A percentile compares a stretch with the other conserved stretches of the same genome.
Conservation (phyloP, 2,888 invertebrate species). For the Bombylius major region DNA sequence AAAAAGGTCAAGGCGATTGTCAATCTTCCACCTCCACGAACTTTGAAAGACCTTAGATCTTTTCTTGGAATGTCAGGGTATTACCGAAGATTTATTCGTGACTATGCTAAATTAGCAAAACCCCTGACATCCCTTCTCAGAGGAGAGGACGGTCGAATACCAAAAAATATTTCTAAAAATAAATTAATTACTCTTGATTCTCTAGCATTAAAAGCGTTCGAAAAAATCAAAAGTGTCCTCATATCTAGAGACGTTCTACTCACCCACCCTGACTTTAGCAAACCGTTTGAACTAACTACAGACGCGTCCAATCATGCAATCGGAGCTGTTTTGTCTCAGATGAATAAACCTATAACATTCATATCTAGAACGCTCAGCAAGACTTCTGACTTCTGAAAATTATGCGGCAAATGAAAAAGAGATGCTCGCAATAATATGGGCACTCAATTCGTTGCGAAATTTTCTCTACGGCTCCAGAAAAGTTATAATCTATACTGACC, state of each 20-base stretch:
- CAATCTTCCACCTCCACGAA: constrained; percentile 14
- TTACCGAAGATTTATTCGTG: constrained; percentile 15
- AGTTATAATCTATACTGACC: background rate
- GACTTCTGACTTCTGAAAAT: too few relatives aligned
- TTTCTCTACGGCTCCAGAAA: background rate
- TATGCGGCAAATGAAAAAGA: constrained; percentile 1
- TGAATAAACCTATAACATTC: background rate
- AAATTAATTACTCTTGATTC: background rate
- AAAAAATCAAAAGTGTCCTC: background rate
- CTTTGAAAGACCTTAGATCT: constrained; percentile 11
- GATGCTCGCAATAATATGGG: background rate
- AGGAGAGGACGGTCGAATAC: constrained; percentile 10
- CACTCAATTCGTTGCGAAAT: background rate
- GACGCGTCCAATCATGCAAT: constrained; percentile 6
- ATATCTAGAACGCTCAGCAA: background rate
- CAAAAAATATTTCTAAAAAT: constrained; percentile 10
- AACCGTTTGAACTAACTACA: constrained; percentile 3
- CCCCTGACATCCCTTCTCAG: constrained; percentile 15
- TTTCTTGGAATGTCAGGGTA: constrained; percentile 16
- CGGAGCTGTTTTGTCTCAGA: background rate
- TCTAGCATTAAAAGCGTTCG: background rate
- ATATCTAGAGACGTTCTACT: background rate
- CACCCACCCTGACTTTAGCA: background rate
- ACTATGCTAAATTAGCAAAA: constrained; percentile 15
- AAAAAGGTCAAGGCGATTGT: constrained; percentile 15